These are phyloP conservation scores for Tapera naevia DNA, from an alignment of 2,797 vertebrate genomes.

Conservation along the genomic window DNA sequence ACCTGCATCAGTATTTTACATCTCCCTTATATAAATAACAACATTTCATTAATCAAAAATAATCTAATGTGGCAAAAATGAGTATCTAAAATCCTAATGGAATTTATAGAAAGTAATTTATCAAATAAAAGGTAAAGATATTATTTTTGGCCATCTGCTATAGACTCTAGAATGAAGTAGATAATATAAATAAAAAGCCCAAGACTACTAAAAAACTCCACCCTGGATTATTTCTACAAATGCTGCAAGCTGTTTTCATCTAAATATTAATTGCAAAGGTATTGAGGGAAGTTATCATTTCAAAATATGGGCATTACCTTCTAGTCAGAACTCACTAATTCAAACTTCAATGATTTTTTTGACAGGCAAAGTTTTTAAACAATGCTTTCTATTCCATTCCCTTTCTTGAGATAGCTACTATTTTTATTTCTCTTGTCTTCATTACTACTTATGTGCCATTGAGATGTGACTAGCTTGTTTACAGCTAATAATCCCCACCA, in stretches of 20 bases:
- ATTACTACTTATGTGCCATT: background rate
- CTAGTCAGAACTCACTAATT: background rate
- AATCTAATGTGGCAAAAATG: background rate
- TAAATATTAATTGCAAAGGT: background rate
- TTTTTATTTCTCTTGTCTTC: slow-evolving; percentile 35
- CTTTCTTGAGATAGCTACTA: slow-evolving; percentile 32
- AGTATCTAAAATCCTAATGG: slow-evolving; percentile 29
- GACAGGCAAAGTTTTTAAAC: slow-evolving; percentile 4
- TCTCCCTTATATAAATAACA: slow-evolving; percentile 6
- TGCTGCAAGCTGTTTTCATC: background rate
- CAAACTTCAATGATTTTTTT: slow-evolving; percentile 20
- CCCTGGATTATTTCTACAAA: background rate
- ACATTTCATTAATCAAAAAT: background rate
- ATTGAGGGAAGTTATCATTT: background rate
- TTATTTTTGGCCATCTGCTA: slow-evolving; percentile 35
- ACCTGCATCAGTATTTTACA: background rate
- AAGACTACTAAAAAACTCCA: background rate
- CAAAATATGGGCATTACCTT: background rate
- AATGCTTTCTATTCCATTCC: background rate
- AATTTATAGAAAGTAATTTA: slow-evolving; percentile 41
- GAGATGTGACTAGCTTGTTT: background rate
- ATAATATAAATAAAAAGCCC: background rate
- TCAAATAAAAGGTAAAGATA: slow-evolving; percentile 24
- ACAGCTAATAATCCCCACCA: slow-evolving; percentile 13
- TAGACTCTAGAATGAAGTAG: background rate